Conservation (phyloP, 2,113 vertebrate species). For the Aplodontia rufa region DNA sequence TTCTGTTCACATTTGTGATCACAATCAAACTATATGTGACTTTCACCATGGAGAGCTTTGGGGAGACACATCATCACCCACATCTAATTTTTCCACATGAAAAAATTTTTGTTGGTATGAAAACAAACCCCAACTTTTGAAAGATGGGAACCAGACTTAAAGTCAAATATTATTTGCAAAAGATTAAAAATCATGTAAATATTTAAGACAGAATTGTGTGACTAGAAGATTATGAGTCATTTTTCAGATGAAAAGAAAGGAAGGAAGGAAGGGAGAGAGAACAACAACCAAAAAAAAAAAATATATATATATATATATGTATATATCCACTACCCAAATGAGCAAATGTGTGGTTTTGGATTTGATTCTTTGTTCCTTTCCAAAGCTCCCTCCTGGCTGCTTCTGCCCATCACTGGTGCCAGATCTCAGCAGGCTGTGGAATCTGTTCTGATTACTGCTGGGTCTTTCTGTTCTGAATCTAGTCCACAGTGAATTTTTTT, state of each 20-base stretch:
- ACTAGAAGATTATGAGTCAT: no score
- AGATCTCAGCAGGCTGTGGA: background rate
- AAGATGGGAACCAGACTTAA: background rate
- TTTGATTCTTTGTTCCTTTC: background rate
- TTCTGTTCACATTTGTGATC: background rate
- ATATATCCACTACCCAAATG: no score
- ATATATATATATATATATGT: background rate
- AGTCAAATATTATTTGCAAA: background rate
- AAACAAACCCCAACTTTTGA: background rate
- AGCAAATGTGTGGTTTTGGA: rapidly evolving
- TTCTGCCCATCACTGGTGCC: background rate
- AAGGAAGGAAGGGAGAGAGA: background rate
- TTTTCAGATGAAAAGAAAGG: no score
- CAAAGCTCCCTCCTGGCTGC: background rate
- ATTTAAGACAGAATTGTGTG: no score
- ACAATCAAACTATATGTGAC: background rate
- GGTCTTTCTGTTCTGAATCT: background rate
- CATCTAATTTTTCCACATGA: background rate
- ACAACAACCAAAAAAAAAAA: no score
- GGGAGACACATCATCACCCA: background rate
- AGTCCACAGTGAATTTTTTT: background rate
- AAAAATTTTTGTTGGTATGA: background rate
- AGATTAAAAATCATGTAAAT: background rate
- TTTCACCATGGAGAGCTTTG: background rate
- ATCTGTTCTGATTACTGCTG: background rate